A percentile compares a stretch with the other conserved stretches of the same genome.
phyloP scores from a whole-genome alignment of 2,888 invertebrate genomes.

The Camptogramma bilineatum region DNA sequence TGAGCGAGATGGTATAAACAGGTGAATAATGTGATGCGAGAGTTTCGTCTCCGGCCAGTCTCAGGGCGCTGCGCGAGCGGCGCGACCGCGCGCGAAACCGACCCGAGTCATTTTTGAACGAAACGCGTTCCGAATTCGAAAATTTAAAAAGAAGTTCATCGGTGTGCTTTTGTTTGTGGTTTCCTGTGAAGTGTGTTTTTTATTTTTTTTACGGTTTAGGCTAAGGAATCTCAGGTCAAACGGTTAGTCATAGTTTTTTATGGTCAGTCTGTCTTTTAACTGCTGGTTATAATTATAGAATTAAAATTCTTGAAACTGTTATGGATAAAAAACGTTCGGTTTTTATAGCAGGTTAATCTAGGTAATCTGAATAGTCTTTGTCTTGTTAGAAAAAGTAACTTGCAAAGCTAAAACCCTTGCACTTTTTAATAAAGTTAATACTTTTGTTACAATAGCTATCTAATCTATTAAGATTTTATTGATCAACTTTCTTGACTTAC shows the following conservation, averaged over 20 bases:
- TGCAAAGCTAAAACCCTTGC: not conserved
- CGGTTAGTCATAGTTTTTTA: constrained; percentile 58
- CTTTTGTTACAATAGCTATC: not conserved
- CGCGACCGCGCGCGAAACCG: constrained; percentile 63
- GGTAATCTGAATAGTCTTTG: constrained; percentile 1
- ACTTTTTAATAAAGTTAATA: too few relatives aligned
- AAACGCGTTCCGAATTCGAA: constrained; percentile 65
- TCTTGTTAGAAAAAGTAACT: constrained; percentile 4
- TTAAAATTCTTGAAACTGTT: constrained; percentile 34
- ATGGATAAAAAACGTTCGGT: constrained; percentile 14
- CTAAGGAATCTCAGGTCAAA: constrained; percentile 42
- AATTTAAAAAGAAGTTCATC: constrained; percentile 70
- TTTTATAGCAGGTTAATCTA: constrained; percentile 13
- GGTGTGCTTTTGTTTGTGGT: constrained; percentile 61
- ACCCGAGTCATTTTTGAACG: constrained; percentile 56
- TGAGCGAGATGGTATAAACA: constrained; percentile 59
- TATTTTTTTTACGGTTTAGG: constrained; percentile 40
- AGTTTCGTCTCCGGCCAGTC: constrained; percentile 77
- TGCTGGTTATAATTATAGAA: constrained; percentile 37
- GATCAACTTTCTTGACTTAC: not conserved
- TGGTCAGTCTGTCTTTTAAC: constrained; percentile 51
- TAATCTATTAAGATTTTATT: not conserved
- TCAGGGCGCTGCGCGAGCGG: constrained; percentile 75
- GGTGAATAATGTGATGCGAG: constrained; percentile 64
- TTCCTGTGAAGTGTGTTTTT: constrained; percentile 58